phyloP scores from a whole-genome alignment of 2,888 invertebrate genomes.

The Gari tellinella region DNA sequence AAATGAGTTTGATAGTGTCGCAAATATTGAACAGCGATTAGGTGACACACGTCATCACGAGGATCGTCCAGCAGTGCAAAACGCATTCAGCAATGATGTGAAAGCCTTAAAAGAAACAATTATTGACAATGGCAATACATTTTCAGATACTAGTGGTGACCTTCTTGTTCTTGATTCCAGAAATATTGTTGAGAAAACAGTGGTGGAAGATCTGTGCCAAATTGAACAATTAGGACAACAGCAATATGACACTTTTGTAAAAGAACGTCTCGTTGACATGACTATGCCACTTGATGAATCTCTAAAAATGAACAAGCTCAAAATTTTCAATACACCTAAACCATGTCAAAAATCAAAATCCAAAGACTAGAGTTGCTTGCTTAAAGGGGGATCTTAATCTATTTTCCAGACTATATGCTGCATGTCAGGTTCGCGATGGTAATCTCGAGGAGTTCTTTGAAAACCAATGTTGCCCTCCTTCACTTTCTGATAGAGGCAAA shows the following conservation, averaged over 20 bases:
- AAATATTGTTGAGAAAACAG: conserved; percentile 1
- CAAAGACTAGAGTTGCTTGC: neutral
- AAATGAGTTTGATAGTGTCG: conserved; percentile 22
- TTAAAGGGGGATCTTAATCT: conserved; percentile 17
- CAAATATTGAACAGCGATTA: neutral
- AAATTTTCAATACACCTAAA: conserved; percentile 4
- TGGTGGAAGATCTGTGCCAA: neutral
- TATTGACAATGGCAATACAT: conserved; percentile 22
- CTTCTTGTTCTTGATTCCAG: conserved; percentile 3
- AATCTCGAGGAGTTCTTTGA: conserved; percentile 24
- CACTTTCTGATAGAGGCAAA: conserved; percentile 5
- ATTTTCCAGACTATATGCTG: conserved; percentile 19
- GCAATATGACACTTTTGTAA: conserved; percentile 2
- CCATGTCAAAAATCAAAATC: neutral
- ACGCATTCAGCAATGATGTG: neutral
- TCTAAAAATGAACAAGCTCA: neutral
- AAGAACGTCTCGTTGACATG: neutral
- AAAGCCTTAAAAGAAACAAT: neutral
- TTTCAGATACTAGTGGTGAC: conserved; percentile 9
- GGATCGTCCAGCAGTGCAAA: neutral
- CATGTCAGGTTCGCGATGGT: conserved; percentile 25
- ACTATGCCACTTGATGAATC: neutral
- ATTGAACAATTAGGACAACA: conserved; percentile 3
- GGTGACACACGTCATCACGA: neutral
- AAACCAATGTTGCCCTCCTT: conserved; percentile 4